Percentiles rank a stretch among this genome's conserved stretches.
These are phyloP conservation scores for Valencia hispanica DNA, from an alignment of 2,797 vertebrate species.

Conservation along the genomic window DNA sequence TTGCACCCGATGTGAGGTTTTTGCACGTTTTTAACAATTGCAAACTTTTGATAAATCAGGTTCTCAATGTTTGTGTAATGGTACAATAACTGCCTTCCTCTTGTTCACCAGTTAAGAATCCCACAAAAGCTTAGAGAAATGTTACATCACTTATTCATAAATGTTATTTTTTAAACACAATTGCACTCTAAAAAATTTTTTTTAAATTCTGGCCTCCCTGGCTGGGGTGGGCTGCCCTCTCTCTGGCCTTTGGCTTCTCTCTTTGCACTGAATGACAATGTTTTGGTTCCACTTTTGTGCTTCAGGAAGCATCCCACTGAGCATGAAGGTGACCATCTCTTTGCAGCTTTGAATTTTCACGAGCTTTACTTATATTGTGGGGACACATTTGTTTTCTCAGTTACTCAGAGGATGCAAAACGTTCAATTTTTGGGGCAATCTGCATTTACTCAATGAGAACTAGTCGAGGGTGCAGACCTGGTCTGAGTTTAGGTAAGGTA, in stretches of 20 bases:
- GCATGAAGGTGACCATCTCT: slow-evolving; percentile 61
- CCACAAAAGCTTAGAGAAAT: slow-evolving; percentile 28
- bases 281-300: slow-evolving; percentile 51
- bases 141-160: slow-evolving; percentile 65
- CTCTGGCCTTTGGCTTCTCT: slow-evolving; percentile 56
- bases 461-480: background rate
- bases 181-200: slow-evolving; percentile 42
- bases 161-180: slow-evolving; percentile 26
- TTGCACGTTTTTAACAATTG: no score
- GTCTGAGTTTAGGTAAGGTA: background rate
- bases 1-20: no score
- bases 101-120: background rate
- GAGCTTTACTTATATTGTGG: background rate
- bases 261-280: slow-evolving; percentile 64
- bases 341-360: slow-evolving; percentile 36
- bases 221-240: slow-evolving; percentile 27
- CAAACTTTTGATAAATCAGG: no score
- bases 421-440: background rate
- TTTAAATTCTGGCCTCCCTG: slow-evolving; percentile 50
- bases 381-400: background rate
- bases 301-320: slow-evolving; percentile 57
- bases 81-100: background rate
- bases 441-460: background rate
- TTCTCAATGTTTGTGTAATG: background rate
- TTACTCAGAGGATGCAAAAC: background rate